Percentiles rank a stretch among this genome's conserved stretches.
These are phyloP conservation scores for Brachirus orientalis DNA, from an alignment of 2,113 vertebrate genomes.

Conservation along the genomic window DNA sequence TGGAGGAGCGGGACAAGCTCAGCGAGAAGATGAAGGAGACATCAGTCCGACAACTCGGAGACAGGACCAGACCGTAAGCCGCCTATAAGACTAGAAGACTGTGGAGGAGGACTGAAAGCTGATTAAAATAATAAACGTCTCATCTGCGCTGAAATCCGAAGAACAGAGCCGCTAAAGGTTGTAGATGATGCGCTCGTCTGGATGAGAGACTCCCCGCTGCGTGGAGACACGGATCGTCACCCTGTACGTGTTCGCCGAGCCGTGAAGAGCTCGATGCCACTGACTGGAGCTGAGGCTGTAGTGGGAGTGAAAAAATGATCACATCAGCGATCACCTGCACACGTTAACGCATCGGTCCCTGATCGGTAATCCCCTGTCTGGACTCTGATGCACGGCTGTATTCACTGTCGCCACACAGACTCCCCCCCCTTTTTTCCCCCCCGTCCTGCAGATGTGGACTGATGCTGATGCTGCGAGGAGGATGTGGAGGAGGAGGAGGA, in stretches of 20 bases:
- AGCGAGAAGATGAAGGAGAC: conserved; percentile 4
- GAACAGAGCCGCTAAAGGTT: conserved; percentile 42
- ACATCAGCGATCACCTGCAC: conserved; percentile 50
- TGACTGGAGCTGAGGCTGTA: conserved; percentile 58
- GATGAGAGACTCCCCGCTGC: conserved; percentile 73
- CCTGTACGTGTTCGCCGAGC: conserved; percentile 55
- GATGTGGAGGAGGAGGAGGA: conserved; percentile 6
- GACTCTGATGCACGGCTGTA: conserved; percentile 25
- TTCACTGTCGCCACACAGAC: conserved; percentile 14
- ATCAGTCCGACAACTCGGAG: conserved; percentile 66
- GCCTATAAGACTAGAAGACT: conserved; percentile 52
- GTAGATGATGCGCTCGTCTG: conserved; percentile 48
- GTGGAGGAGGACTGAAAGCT: conserved; percentile 44
- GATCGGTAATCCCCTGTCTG: conserved; percentile 18
- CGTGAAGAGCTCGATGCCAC: conserved; percentile 72
- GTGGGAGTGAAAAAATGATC: neutral
- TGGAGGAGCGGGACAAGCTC: neutral
- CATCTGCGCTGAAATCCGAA: conserved; percentile 56
- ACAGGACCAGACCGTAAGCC: conserved; percentile 54
- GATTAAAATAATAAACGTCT: conserved; percentile 61
- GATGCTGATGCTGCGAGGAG: neutral
- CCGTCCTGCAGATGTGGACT: conserved; percentile 62
- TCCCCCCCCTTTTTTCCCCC: neutral
- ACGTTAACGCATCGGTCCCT: conserved; percentile 52
- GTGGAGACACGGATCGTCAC: conserved; percentile 69